phyloP scores from a whole-genome alignment of 1,140 invertebrate genomes.

The Cryptotermes secundus region DNA sequence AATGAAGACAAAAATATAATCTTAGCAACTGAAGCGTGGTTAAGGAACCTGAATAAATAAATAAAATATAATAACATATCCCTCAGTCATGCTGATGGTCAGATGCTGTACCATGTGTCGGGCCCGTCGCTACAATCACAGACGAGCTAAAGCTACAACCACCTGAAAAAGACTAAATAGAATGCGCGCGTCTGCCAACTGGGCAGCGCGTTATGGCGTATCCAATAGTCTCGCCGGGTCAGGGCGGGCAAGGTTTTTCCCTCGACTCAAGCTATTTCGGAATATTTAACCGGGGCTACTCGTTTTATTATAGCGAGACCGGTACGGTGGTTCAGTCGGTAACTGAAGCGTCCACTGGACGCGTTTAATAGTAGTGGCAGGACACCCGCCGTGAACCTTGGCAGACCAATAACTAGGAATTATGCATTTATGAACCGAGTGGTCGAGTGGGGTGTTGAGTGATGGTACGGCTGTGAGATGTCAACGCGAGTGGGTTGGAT shows the following conservation, averaged over 20 bases:
- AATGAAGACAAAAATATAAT: too few relatives aligned
- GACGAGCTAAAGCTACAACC: not conserved
- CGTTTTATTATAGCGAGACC: not conserved
- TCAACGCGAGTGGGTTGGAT: constrained; percentile 45
- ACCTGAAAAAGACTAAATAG: not conserved
- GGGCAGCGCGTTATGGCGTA: not conserved
- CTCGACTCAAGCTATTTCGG: constrained; percentile 10
- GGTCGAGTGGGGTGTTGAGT: not conserved
- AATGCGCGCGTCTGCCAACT: not conserved
- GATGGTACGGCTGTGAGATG: constrained; percentile 34
- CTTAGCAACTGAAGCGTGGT: too few relatives aligned
- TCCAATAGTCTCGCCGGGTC: not conserved
- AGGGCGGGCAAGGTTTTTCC: not conserved
- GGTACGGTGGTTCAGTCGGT: not conserved
- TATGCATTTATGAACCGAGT: not conserved
- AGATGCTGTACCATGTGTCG: too few relatives aligned
- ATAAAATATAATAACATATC: too few relatives aligned
- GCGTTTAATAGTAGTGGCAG: not conserved
- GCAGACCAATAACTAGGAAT: not conserved
- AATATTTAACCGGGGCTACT: constrained; percentile 5
- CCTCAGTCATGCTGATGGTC: too few relatives aligned
- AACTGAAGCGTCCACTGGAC: not conserved
- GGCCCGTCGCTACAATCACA: too few relatives aligned
- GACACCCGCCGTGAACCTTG: not conserved
- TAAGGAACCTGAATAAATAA: too few relatives aligned